Conservation (phyloP, 2,888 invertebrate species). For the Drosophila ochracea region DNA sequence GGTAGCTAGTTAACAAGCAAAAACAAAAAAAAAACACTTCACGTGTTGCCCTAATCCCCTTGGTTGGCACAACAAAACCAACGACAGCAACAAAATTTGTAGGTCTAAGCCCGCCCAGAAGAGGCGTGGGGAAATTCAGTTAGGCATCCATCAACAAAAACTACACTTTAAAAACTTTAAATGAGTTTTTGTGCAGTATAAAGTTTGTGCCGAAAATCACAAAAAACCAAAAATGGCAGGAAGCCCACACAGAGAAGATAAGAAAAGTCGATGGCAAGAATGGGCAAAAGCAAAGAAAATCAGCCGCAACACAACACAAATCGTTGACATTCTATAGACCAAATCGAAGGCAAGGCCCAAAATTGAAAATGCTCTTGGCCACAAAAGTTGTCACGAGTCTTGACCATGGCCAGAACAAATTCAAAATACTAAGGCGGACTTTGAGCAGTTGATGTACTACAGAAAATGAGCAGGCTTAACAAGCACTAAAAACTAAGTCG, state of each 20-base stretch:
- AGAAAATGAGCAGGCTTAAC: conserved; percentile 40
- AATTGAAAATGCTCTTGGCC: conserved; percentile 43
- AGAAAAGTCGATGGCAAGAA: conserved; percentile 5
- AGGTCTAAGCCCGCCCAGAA: conserved; percentile 21
- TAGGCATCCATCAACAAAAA: conserved; percentile 62
- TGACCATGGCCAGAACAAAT: conserved; percentile 35
- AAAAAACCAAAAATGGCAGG: conserved; percentile 16
- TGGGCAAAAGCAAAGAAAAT: conserved; percentile 17
- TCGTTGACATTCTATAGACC: conserved; percentile 56
- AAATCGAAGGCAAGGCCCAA: conserved; percentile 47
- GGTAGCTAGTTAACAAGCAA: conserved; percentile 6
- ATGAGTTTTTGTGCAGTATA: conserved; percentile 67
- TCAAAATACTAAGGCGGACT: conserved; percentile 37
- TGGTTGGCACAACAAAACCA: conserved; percentile 47
- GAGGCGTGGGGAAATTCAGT: conserved; percentile 35
- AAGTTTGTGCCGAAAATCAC: conserved; percentile 56
- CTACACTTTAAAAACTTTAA: conserved; percentile 77
- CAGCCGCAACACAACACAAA: conserved; percentile 40
- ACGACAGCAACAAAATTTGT: conserved; percentile 51
- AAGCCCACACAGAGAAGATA: conserved; percentile 15
- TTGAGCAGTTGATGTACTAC: conserved; percentile 6
- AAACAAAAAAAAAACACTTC: conserved; percentile 36
- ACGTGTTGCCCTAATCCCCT: conserved; percentile 66
- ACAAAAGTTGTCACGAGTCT: conserved; percentile 43
- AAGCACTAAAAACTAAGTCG: conserved; percentile 51